Base-by-base conservation (phyloP, 2,888 invertebrate genomes). In the Lasiommata megera region DNA sequence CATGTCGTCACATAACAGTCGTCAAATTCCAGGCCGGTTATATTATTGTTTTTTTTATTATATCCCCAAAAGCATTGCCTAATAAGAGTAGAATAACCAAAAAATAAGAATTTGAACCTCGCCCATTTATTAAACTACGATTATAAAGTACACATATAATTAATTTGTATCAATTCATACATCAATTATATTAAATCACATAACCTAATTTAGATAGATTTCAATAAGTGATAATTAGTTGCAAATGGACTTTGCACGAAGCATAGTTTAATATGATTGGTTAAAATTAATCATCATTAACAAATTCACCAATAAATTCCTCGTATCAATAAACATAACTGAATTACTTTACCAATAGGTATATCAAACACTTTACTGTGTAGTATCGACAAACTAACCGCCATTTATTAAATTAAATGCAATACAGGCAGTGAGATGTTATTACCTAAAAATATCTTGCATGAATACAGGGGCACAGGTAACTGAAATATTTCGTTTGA, bases 191-290 rank as follows among this genome's bases (percentile, higher is more conserved):
- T 23, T 41, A 0, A 18, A 23, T n/a, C 1, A 18, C 16, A 40
- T 41, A 41, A 41, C 18, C 23, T 41, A 41, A 41, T 43, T 28
- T 28, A 43, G 28, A 43, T 43, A 7, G 8, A 28, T 43, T 43
- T 12, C 28, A 28, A 28, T n/a, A 23, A 28, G 23, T 23, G 18
- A 12, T n/a, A 6, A 43, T n/a, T 43, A 43, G 23, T 11, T 3
- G 3, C 12, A 6, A 17, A 11, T 18, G 18, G 18, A 41, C 41
- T 18, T 18, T 41, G 41, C 17, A 9, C n/a, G 41, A 18, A 18
- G 5, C 18, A 17, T 9, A 41, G 41, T 41, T n/a, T 41, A 11
- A 1, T 3, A 34, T 18, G n/a, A 41, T 41, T 41, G 11, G 18
- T 11, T 23, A 11, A 18, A 23, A 41, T 41, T 41, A 41, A 41